Conservation (phyloP, 1,140 invertebrate species). For the Zaprionus gabonicus region DNA sequence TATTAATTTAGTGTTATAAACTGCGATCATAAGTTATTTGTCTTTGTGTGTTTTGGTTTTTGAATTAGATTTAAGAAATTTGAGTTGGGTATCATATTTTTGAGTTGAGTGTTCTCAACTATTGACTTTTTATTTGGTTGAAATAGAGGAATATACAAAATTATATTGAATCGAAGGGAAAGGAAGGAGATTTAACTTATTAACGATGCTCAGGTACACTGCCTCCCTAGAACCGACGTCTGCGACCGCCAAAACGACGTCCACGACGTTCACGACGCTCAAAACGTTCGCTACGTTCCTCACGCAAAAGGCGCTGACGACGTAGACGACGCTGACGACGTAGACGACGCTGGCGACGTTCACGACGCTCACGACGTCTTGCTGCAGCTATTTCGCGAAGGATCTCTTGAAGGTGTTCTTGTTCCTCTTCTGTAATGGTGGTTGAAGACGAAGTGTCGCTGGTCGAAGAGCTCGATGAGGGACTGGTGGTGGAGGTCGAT, state of each 20-base stretch:
- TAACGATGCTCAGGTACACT: not conserved
- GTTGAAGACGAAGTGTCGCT: not conserved
- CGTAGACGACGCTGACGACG: no score
- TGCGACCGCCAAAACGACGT: not conserved
- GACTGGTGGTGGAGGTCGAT: no score
- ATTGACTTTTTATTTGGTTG: not conserved
- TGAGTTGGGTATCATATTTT: no score
- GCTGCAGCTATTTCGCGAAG: not conserved
- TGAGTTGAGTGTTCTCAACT: not conserved
- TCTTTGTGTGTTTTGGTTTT: no score
- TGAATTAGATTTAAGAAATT: no score
- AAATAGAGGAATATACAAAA: not conserved
- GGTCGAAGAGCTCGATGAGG: no score
- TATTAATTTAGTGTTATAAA: no score
- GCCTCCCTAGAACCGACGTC: not conserved
- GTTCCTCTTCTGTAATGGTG: not conserved
- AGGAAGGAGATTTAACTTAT: not conserved
- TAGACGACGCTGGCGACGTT: no score
- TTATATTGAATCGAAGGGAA: not conserved
- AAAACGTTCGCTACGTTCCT: no score
- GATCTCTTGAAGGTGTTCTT: not conserved
- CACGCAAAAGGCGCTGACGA: no score
- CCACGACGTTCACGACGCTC: not conserved
- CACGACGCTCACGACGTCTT: not conserved
- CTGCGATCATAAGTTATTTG: no score